A percentile compares a stretch with the other conserved stretches of the same genome.
These are phyloP conservation scores for Planiliza haematocheilus DNA, from an alignment of 2,113 vertebrate species.

Conservation along the genomic window DNA sequence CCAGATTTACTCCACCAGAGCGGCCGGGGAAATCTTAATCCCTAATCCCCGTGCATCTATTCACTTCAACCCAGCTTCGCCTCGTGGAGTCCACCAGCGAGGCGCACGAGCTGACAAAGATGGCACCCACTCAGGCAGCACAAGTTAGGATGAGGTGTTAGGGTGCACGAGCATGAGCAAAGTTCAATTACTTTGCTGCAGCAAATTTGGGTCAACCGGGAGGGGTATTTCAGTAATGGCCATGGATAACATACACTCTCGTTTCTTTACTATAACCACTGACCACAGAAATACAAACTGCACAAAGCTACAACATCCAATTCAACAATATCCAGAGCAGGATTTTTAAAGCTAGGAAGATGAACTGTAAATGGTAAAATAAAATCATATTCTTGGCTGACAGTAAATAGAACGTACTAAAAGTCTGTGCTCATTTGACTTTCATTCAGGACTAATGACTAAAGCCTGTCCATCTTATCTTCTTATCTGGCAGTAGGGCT, in stretches of 20 bases:
- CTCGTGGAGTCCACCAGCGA: slow-evolving; percentile 25
- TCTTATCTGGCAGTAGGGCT: background rate
- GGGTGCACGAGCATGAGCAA: slow-evolving; percentile 20
- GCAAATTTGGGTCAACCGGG: background rate
- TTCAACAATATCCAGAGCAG: background rate
- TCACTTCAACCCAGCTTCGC: slow-evolving; percentile 69
- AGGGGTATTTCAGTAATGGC: slow-evolving; percentile 11
- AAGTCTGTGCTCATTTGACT: background rate
- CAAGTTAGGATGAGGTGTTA: slow-evolving; percentile 28
- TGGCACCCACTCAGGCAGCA: slow-evolving; percentile 40
- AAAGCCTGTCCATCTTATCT: slow-evolving; percentile 12
- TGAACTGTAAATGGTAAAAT: too few relatives aligned
- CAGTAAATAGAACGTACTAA: too few relatives aligned
- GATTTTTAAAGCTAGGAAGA: background rate
- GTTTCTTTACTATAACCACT: background rate
- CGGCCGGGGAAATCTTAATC: slow-evolving; percentile 79
- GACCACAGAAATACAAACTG: background rate
- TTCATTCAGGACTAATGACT: background rate
- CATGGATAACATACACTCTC: background rate
- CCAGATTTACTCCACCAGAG: slow-evolving; percentile 83
- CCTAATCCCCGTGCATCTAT: slow-evolving; percentile 82
- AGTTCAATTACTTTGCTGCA: slow-evolving; percentile 13
- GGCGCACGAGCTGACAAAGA: slow-evolving; percentile 39
- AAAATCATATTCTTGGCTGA: too few relatives aligned
- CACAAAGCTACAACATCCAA: background rate